A percentile compares a stretch with the other conserved stretches of the same genome.
Conservation (phyloP, 2,797 vertebrate genomes). For the Coregonus sp. region DNA sequence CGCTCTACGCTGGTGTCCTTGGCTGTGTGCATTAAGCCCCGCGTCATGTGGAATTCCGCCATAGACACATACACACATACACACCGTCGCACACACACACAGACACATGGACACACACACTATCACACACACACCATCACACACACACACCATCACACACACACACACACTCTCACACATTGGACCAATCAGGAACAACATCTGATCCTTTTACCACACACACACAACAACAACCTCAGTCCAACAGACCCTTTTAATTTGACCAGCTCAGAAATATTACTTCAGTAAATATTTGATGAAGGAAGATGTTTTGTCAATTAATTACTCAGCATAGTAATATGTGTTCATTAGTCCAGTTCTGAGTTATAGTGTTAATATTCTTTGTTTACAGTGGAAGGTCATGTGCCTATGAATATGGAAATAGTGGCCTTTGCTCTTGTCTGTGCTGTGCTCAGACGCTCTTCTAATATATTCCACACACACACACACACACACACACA, state of each 20-base stretch:
- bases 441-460: conserved; percentile 53
- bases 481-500: conserved; percentile 10
- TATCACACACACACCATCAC: not conserved
- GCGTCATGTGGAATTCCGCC: conserved; percentile 3
- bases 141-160: too few species aligned
- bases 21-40: conserved; percentile 28
- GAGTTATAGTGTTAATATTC: conserved; percentile 74
- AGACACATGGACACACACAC: conserved; percentile 16
- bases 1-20: conserved; percentile 49
- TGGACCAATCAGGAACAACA: too few species aligned
- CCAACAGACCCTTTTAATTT: conserved; percentile 44
- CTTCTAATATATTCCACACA: conserved; percentile 34
- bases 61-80: conserved; percentile 20
- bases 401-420: conserved; percentile 75
- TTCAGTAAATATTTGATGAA: conserved; percentile 82
- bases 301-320: conserved; percentile 69
- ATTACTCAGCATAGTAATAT: conserved; percentile 68
- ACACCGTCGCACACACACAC: not conserved
- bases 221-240: too few species aligned
- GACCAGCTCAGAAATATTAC: conserved; percentile 69
- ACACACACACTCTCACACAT: not conserved
- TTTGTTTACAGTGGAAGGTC: conserved; percentile 78
- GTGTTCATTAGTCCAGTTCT: conserved; percentile 72
- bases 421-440: conserved; percentile 55
- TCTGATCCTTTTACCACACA: too few species aligned